phyloP scores from a whole-genome alignment of 2,797 vertebrate genomes.

The Acridotheres tristis region DNA sequence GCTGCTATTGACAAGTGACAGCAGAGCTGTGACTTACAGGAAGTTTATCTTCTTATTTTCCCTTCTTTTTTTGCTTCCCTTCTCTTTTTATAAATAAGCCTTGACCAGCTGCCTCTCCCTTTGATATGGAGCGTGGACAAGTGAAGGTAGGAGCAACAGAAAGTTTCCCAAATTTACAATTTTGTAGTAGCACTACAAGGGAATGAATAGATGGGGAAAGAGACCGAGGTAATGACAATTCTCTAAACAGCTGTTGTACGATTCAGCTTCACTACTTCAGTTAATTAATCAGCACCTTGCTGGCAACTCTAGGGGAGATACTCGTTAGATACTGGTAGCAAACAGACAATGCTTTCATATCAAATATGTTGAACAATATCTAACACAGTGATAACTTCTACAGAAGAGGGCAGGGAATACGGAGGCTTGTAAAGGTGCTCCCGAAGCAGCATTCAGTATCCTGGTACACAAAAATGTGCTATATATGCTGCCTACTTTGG shows the following conservation, averaged over 20 bases:
- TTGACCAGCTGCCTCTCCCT: not conserved
- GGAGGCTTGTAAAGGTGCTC: not conserved
- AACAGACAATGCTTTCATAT: slow-evolving; percentile 81
- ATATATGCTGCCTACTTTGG: slow-evolving; percentile 27
- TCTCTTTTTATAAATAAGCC: slow-evolving; percentile 2
- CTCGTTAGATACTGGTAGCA: slow-evolving; percentile 80
- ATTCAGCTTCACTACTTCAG: slow-evolving; percentile 84
- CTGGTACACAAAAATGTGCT: not conserved
- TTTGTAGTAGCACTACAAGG: slow-evolving; percentile 54
- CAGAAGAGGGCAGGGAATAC: slow-evolving; percentile 65
- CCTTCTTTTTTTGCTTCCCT: not conserved
- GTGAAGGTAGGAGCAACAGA: slow-evolving; percentile 39
- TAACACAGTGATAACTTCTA: slow-evolving; percentile 66
- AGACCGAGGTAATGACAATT: slow-evolving; percentile 79
- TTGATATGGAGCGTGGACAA: not conserved
- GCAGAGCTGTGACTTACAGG: slow-evolving; percentile 35
- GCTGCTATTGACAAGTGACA: slow-evolving; percentile 58
- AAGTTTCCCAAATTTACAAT: slow-evolving; percentile 58
- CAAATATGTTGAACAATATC: slow-evolving; percentile 79
- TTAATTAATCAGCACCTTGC: slow-evolving; percentile 87
- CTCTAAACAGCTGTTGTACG: slow-evolving; percentile 81
- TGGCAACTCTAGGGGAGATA: slow-evolving; percentile 82
- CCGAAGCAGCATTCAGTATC: slow-evolving; percentile 43
- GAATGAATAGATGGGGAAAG: slow-evolving; percentile 77
- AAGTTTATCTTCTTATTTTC: slow-evolving; percentile 45